These are phyloP conservation scores for Erinaceus europaeus DNA, from an alignment of 2,113 vertebrate genomes.

Conservation along the genomic window DNA sequence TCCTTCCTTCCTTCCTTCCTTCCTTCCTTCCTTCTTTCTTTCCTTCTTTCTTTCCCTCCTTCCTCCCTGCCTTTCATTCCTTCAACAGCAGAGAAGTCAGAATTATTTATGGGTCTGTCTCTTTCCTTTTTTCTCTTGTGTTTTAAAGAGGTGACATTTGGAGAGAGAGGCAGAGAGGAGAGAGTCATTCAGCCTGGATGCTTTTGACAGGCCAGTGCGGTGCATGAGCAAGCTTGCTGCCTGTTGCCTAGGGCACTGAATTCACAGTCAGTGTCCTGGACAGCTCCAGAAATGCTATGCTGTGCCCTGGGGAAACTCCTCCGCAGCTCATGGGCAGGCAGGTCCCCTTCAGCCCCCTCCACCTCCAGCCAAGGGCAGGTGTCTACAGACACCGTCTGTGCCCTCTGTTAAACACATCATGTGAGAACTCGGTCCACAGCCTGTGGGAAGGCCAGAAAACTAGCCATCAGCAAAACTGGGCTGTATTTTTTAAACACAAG, in stretches of 20 bases:
- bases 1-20: too few species aligned
- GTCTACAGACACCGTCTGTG: conserved; percentile 36
- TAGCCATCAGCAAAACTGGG: conserved; percentile 56
- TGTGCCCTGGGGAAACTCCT: neutral
- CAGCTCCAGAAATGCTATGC: neutral
- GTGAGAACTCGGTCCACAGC: conserved; percentile 59
- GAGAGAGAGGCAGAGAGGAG: neutral
- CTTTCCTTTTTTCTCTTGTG: neutral
- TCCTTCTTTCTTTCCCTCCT: too few species aligned
- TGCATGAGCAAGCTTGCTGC: conserved; percentile 37
- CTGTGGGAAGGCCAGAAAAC: conserved; percentile 65
- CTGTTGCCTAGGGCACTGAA: conserved; percentile 41
- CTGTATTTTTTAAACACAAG: conserved; percentile 75
- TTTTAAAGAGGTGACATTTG: neutral
- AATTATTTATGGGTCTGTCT: neutral
- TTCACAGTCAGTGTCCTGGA: conserved; percentile 8
- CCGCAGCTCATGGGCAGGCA: neutral
- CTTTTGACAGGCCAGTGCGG: conserved; percentile 6
- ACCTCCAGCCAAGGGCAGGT: conserved; percentile 9
- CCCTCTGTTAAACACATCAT: conserved; percentile 54
- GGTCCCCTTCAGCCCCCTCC: neutral
- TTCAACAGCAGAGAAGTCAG: neutral
- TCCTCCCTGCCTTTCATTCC: too few species aligned
- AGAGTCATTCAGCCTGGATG: conserved; percentile 45
- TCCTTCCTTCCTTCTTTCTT: too few species aligned